Base-by-base conservation (phyloP, 2,888 invertebrate species). In the Chouioia cunea region DNA sequence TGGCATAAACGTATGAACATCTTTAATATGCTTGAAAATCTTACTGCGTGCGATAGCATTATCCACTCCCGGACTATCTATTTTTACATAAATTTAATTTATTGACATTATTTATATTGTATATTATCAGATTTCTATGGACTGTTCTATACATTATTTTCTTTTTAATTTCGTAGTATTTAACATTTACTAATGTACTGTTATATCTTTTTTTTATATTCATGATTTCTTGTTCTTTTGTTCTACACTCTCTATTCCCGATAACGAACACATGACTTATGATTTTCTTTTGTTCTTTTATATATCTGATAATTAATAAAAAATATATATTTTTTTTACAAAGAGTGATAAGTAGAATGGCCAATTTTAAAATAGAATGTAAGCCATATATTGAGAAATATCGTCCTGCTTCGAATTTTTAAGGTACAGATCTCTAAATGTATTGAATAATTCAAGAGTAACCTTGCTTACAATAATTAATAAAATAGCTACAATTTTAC, bases 261-360 rank as follows among this genome's bases (percentile, higher is more conserved):
- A 22, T 14, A 47, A 46, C n/a, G 23, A 47, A 10, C 14, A 46
- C 6, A 6, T 20, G 8, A n/a, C 18, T 22, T 36, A 36, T 22
- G 15, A n/a, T 16, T 8, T 54, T 47, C 44, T 4, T 47, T 18
- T 16, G 8, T 27, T 2, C 46, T 16, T n/a, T 44, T 59, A 63
- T 44, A n/a, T 43, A 43, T 36, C 2, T 16, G 58, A n/a, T 2
- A 50, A 46, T 63, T 52, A 50, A 50, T 46, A 57, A 20, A 57
- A 54, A n/a, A 64, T 54, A 54, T n/a, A n/a, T n/a, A 64, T 64
- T 59, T 70, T 53, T 65, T 64, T 58, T 59, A 58, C 59, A 53
- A 70, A 70, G 70, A 65, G 59, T 58, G n/a, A 64, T 10, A 36
- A 70, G 57, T 70, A 69, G 53, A 53, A 60, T 47, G 64, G 54